Conservation (phyloP, 2,888 invertebrate genomes). For the Therioaphis trifolii region DNA sequence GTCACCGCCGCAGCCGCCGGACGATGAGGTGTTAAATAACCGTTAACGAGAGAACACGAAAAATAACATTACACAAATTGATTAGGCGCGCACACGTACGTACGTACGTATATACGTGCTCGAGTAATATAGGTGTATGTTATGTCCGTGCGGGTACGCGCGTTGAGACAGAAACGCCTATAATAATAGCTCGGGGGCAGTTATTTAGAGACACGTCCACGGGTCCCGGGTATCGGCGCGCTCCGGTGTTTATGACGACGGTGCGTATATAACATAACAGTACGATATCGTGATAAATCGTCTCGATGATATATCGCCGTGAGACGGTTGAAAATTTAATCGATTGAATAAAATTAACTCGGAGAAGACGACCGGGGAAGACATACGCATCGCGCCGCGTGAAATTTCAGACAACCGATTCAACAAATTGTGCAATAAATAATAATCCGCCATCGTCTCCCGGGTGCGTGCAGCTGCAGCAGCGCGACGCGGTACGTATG, state of each 20-base stretch:
- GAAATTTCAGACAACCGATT: constrained; percentile 41
- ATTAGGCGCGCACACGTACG: constrained; percentile 5
- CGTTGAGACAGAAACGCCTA: constrained; percentile 52
- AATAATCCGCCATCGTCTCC: neutral
- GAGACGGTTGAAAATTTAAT: constrained; percentile 14
- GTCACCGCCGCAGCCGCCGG: neutral
- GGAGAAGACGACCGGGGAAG: neutral
- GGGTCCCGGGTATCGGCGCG: neutral
- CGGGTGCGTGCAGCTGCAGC: no score
- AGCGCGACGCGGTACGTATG: no score
- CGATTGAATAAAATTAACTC: constrained; percentile 56
- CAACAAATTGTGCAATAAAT: constrained; percentile 45
- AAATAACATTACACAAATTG: constrained; percentile 56
- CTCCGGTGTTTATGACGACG: neutral
- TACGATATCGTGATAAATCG: constrained; percentile 22
- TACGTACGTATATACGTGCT: neutral
- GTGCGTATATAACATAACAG: neutral
- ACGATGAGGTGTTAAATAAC: constrained; percentile 49
- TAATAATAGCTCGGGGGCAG: constrained; percentile 50
- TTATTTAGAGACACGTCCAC: constrained; percentile 33
- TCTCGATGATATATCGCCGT: constrained; percentile 37
- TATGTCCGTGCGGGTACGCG: neutral
- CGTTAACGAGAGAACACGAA: constrained; percentile 41
- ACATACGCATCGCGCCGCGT: neutral
- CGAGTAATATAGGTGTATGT: neutral